Percentiles rank a stretch among this genome's conserved stretches.
These are phyloP conservation scores for Bhutanitis thaidina DNA, from an alignment of 2,888 invertebrate species.

Conservation along the genomic window DNA sequence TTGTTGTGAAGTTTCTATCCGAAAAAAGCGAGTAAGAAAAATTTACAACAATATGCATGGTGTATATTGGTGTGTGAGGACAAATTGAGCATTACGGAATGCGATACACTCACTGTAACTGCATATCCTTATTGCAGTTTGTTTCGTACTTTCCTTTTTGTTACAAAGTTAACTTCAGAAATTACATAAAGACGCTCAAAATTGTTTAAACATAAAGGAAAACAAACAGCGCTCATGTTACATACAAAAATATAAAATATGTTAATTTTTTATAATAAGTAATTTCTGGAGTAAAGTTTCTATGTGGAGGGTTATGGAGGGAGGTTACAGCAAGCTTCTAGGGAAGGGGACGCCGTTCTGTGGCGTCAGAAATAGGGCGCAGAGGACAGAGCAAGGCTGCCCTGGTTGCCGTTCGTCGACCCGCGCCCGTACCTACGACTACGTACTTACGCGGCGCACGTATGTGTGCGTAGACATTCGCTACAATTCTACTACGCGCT, in stretches of 20 bases:
- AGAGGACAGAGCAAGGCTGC: slow-evolving; percentile 80
- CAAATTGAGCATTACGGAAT: not conserved
- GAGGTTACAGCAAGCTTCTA: slow-evolving; percentile 26
- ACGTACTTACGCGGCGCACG: slow-evolving; percentile 33
- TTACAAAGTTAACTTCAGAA: no score
- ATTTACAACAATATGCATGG: not conserved
- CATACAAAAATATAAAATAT: no score
- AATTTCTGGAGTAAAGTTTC: slow-evolving; percentile 44
- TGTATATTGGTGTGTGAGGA: not conserved
- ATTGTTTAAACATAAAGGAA: no score
- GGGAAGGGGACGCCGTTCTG: slow-evolving; percentile 41
- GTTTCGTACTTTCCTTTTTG: no score
- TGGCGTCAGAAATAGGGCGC: slow-evolving; percentile 78
- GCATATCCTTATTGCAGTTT: no score
- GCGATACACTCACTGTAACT: no score
- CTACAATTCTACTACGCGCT: slow-evolving; percentile 42
- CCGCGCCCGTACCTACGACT: slow-evolving; percentile 51
- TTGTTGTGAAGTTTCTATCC: not conserved
- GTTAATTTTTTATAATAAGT: no score
- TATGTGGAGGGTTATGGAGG: slow-evolving; percentile 49
- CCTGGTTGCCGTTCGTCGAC: slow-evolving; percentile 74
- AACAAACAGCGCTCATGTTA: no score
- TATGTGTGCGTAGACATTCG: slow-evolving; percentile 35
- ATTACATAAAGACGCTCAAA: no score
- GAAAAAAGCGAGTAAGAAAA: not conserved